Evolutionary conservation across 1,140 invertebrate species (phyloP), one percentile per base, ranked within the genome.

Genomic region (Drosophila nikananu): DNA sequence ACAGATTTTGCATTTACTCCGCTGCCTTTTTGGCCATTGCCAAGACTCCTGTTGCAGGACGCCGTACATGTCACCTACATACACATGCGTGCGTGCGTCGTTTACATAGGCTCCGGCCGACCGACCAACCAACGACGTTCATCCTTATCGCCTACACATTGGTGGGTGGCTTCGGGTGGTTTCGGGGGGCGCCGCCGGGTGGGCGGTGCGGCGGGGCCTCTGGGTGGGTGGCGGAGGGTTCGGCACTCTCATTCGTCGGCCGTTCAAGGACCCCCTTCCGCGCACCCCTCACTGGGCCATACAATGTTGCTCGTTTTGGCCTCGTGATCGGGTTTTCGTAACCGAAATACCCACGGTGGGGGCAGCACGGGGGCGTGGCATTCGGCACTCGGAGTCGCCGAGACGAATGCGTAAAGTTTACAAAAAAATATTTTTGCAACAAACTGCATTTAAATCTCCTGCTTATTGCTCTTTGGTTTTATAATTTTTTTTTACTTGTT

Each of bases 41-140:
- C 49, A 52, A 27, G 27, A 52, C 49, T 32, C 27, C 8, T 68
- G 84, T 79, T 80, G 82, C 77, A 65, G 77, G 89, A 89, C 86
- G 78, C 77, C 62, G 77, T 89, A 89, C 84, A 89, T 90, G 86
- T 87, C 84, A 87, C 84, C 84, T 87, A 89, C 86, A 89, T 84
- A 84, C 60, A 87, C 76, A 63, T 27, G 46, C 65, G 55, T 90
- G 84, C 86, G 81, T 87, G 74, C 77, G 55, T 78, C 84, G 86
- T 87, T 87, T 87, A 87, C 86, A 87, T 87, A 87, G 84, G 84
- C 77, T 71, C 84, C 83, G 80, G 49, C 76, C 46, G 42, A 27
- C 46, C 81, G 82, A 75, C 84, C 84, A 89, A 89, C 84, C 86
- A 89, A 90, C 81, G 81, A 61, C 77, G 72, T 62, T 76, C 77